Conservation (phyloP, 2,113 vertebrate genomes). For the Xiphophorus couchianus region DNA sequence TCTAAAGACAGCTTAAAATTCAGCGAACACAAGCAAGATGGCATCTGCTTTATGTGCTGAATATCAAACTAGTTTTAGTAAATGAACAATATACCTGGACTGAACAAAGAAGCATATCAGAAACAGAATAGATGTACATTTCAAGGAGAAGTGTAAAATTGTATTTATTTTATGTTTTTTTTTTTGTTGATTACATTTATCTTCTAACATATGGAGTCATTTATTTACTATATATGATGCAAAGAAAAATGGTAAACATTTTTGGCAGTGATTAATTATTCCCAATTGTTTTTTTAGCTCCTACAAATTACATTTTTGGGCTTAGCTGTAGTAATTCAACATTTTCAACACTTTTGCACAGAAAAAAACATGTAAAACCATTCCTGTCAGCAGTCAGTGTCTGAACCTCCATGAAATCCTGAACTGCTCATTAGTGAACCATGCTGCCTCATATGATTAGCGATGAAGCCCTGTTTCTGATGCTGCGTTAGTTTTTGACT, state of each 20-base stretch:
- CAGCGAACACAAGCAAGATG: background rate
- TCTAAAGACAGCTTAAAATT: conserved; percentile 9
- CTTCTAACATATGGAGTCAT: too few species aligned
- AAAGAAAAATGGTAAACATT: background rate
- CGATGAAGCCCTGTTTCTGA: conserved; percentile 10
- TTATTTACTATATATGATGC: too few species aligned
- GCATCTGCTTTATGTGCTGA: background rate
- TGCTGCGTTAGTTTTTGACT: conserved; percentile 16
- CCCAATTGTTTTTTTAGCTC: too few species aligned
- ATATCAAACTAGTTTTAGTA: too few species aligned
- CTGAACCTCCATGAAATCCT: conserved; percentile 31
- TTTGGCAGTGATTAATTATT: background rate
- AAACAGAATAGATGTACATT: too few species aligned
- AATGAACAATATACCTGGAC: too few species aligned
- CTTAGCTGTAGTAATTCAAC: background rate
- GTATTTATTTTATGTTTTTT: too few species aligned
- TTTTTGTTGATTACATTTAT: too few species aligned
- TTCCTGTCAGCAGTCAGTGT: conserved; percentile 33
- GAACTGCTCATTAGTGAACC: conserved; percentile 49
- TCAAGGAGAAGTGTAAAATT: too few species aligned
- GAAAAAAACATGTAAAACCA: conserved; percentile 27
- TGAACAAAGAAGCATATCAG: too few species aligned
- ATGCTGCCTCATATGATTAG: conserved; percentile 39
- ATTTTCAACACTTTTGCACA: background rate
- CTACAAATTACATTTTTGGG: background rate